A percentile compares a stretch with the other conserved stretches of the same genome.
These are phyloP conservation scores for Nettapus auritus DNA, from an alignment of 2,113 vertebrate species.

Conservation along the genomic window DNA sequence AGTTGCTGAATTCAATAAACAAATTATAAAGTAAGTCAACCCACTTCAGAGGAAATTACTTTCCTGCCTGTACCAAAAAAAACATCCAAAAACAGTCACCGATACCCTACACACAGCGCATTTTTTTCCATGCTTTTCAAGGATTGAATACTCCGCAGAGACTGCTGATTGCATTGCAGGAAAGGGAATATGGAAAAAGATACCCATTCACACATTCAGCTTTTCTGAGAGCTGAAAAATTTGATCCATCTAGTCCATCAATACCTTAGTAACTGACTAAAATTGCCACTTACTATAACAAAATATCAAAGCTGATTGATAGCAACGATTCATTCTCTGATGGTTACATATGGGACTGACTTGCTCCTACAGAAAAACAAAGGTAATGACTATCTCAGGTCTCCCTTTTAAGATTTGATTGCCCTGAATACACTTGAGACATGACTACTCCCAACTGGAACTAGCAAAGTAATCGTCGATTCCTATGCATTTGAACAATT, in stretches of 20 bases:
- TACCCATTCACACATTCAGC: background rate
- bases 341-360: background rate
- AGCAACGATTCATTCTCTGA: background rate
- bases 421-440: background rate
- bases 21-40: background rate
- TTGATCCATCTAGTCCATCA: background rate
- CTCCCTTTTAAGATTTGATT: background rate
- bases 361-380: background rate
- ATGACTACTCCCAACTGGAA: background rate
- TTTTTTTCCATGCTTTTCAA: background rate
- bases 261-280: background rate
- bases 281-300: background rate
- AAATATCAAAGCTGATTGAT: background rate
- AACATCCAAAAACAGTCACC: background rate
- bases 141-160: background rate
- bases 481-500: background rate
- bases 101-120: background rate
- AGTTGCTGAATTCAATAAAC: background rate
- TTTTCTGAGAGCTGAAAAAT: background rate
- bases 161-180: background rate
- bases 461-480: background rate
- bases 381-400: background rate
- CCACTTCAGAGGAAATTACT: background rate
- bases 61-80: background rate
- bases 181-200: background rate